A percentile compares a stretch with the other conserved stretches of the same genome.
phyloP scores from a whole-genome alignment of 2,888 invertebrate genomes.

The Idaea biselata region DNA sequence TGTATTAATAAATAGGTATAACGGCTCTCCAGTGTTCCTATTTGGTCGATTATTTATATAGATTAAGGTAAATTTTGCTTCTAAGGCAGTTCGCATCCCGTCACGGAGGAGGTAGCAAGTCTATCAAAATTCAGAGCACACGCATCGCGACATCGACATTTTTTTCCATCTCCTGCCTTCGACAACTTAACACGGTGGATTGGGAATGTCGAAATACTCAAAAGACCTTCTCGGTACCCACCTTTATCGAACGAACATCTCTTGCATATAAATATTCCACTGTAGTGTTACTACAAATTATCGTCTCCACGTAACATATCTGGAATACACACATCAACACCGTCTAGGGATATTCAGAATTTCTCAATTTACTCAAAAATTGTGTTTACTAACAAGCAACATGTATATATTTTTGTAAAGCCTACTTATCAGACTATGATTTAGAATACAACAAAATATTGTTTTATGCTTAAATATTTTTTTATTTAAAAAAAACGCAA shows the following conservation, averaged over 20 bases:
- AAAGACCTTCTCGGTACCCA: slow-evolving; percentile 41
- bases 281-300: slow-evolving; percentile 41
- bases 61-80: background rate
- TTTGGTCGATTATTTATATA: no score
- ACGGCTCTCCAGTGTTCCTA: no score
- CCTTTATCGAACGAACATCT: slow-evolving; percentile 25
- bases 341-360: no score
- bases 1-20: no score
- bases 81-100: background rate
- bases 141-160: slow-evolving; percentile 43
- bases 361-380: no score
- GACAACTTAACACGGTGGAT: slow-evolving; percentile 58
- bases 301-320: slow-evolving; percentile 33
- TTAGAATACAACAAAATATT: no score
- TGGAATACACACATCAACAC: no score
- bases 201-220: slow-evolving; percentile 55
- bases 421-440: no score
- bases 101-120: slow-evolving; percentile 4
- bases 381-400: no score
- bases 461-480: no score
- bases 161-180: slow-evolving; percentile 52
- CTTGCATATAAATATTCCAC: slow-evolving; percentile 51
- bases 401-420: no score
- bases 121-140: slow-evolving; percentile 58
- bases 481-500: no score